phyloP scores from a whole-genome alignment of 2,113 vertebrate genomes.

The Aspidoscelis tigris region DNA sequence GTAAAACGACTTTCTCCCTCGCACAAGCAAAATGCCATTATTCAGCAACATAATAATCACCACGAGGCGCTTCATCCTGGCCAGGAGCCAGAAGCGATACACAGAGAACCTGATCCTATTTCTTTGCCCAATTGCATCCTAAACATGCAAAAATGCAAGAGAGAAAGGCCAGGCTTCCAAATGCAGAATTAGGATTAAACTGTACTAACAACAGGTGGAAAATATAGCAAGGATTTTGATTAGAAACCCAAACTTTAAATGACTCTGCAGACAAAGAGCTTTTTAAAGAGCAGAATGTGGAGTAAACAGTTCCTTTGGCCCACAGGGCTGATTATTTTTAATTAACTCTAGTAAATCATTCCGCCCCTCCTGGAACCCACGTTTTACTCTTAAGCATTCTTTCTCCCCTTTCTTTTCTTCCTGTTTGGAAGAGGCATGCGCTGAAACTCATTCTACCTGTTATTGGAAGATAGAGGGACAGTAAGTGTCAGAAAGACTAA shows the following conservation, averaged over 20 bases:
- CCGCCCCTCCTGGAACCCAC: not conserved
- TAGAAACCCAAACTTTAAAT: slow-evolving; percentile 3
- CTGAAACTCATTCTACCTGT: not conserved
- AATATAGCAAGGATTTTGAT: slow-evolving; percentile 10
- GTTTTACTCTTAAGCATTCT: not conserved
- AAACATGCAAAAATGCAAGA: not conserved
- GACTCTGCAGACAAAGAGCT: not conserved
- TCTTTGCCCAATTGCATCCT: not conserved
- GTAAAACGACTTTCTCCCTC: not conserved
- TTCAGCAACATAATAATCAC: slow-evolving; percentile 17
- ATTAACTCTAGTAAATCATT: slow-evolving; percentile 11
- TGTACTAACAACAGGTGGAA: not conserved
- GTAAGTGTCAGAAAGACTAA: not conserved
- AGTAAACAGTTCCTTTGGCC: not conserved
- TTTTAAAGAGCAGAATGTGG: not conserved
- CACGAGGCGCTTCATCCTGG: not conserved
- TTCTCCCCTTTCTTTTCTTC: no score
- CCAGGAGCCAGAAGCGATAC: not conserved
- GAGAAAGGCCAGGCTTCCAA: slow-evolving; percentile 7
- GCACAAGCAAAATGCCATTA: slow-evolving; percentile 5
- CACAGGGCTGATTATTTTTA: slow-evolving; percentile 11
- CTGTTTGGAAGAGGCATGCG: no score
- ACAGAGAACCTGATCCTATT: slow-evolving; percentile 13
- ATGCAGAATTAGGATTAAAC: not conserved
- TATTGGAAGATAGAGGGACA: not conserved